Evolutionary conservation across 2,113 vertebrate species (phyloP), one percentile per base, ranked within the genome.

Genomic region (Trinectes maculatus): DNA sequence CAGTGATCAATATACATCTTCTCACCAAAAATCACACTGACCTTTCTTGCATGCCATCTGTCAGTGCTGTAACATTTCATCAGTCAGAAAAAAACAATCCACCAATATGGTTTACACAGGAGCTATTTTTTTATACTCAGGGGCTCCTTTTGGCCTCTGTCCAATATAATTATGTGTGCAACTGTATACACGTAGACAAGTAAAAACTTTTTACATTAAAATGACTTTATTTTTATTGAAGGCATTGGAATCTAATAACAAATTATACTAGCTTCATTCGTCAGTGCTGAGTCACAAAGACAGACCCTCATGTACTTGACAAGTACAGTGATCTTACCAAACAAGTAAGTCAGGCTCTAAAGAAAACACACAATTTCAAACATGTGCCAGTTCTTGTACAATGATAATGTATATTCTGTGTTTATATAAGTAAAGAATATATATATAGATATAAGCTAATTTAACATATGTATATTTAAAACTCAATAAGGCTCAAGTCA

Each of bases 331-430:
- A 71, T 25, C 16, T 22, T 6, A 36, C 47, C 51, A 47, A 76
- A 78, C 73, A 2, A 43, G 73, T 66, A 10, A 33, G 24, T 49
- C 77, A 19, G 33, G 77, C 34, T 79, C 44, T 6, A 39, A 57
- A 51, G 31, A 29, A 48, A 79, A 80, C 71, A 75, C 29, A 48
- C 15, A 39, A 28, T 10, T 1, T 2, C 44, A 49, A 71, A 72
- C 44, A 71, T 0, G n/a, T n/a, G n/a, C n/a, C n/a, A n/a, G n/a
- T n/a, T n/a, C n/a, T n/a, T n/a, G n/a, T n/a, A n/a, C n/a, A n/a
- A n/a, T n/a, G n/a, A n/a, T n/a, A n/a, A n/a, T n/a, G n/a, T n/a
- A n/a, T n/a, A n/a, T n/a, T n/a, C n/a, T n/a, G n/a, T 33, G 31
- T 33, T 33, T 33, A 33, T 10, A 33, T 3, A 33, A 33, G n/a